phyloP scores from a whole-genome alignment of 2,888 invertebrate species.

The Cataglyphis cursor region DNA sequence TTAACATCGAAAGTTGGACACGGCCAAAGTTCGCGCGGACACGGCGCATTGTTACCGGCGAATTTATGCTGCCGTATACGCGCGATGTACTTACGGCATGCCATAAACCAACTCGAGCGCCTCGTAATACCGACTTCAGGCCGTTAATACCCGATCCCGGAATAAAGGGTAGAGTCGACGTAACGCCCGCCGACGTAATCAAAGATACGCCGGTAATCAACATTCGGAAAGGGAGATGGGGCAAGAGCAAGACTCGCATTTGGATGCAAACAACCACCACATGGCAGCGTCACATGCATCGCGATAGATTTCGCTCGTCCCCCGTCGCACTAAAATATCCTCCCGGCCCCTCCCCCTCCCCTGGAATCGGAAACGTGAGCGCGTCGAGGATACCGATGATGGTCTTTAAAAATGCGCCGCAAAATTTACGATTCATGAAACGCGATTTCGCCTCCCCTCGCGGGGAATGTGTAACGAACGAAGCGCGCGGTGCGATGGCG shows the following conservation, averaged over 20 bases:
- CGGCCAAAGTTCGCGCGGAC: conserved; percentile 19
- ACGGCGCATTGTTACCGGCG: conserved; percentile 10
- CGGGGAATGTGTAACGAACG: neutral
- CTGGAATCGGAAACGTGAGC: conserved; percentile 3
- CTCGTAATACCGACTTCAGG: conserved; percentile 59
- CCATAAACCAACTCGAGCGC: conserved; percentile 67
- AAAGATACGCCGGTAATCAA: conserved; percentile 58
- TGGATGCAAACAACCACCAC: conserved; percentile 20
- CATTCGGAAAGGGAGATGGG: neutral
- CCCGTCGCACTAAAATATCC: conserved; percentile 1
- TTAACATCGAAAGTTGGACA: conserved; percentile 55
- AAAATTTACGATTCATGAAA: conserved; percentile 34
- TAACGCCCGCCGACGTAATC: conserved; percentile 54
- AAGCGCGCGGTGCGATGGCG: neutral
- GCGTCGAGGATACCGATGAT: neutral
- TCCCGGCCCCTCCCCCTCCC: too few species aligned
- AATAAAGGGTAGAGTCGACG: conserved; percentile 58
- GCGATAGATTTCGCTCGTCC: conserved; percentile 2
- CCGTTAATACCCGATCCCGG: conserved; percentile 68
- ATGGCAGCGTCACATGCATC: neutral
- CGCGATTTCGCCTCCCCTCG: neutral
- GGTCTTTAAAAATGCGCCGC: conserved; percentile 17
- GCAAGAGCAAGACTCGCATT: conserved; percentile 10
- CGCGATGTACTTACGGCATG: conserved; percentile 53
- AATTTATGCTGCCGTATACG: conserved; percentile 54